Evolutionary conservation across 2,797 vertebrate species (phyloP), one percentile per base, ranked within the genome.

Genomic region (Salarias fasciatus): DNA sequence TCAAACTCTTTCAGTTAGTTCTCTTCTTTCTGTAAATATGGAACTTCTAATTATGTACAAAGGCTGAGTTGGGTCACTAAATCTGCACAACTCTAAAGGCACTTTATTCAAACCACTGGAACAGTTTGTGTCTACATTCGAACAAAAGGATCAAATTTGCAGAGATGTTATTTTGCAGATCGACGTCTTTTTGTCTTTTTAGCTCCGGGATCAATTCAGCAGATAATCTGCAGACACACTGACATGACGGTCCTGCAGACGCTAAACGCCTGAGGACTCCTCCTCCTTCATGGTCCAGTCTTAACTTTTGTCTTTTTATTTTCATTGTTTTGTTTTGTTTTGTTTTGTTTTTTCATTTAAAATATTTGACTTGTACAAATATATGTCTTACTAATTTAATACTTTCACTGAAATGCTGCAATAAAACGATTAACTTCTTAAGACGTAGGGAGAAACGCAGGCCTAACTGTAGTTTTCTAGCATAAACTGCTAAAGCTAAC

Each of bases 31-130:
- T 87, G 85, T 92, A 86, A 87, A 89, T 87, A 90, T 58, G 30
- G 66, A 76, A 71, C 74, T 50, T 85, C 77, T 77, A 78, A 84
- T 65, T 86, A 84, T 81, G 70, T 85, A 81, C 76, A 81, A 67
- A 79, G 76, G 71, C 84, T 89, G 83, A 88, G 84, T 87, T 90
- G 83, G 87, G 63, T 83, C 80, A 84, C 80, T 70, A 86, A 85
- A 85, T 91, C 91, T 92, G 93, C 91, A 92, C 91, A 93, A 83
- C 84, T 92, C 79, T 90, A 87, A 90, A 88, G 91, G 92, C 92
- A 94, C 93, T 94, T 93, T 94, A 94, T 89, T 72, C 80, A 87
- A 83, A 85, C 72, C 70, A 69, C 67, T 82, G 65, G 55, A 63
- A 78, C 79, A 86, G 24, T 77, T 82, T 75, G 77, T 80, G 63